A percentile compares a stretch with the other conserved stretches of the same genome.
Evolutionary conservation across 2,797 vertebrate genomes (phyloP).

Genomic region (Sebastiscus albofasciatus): DNA sequence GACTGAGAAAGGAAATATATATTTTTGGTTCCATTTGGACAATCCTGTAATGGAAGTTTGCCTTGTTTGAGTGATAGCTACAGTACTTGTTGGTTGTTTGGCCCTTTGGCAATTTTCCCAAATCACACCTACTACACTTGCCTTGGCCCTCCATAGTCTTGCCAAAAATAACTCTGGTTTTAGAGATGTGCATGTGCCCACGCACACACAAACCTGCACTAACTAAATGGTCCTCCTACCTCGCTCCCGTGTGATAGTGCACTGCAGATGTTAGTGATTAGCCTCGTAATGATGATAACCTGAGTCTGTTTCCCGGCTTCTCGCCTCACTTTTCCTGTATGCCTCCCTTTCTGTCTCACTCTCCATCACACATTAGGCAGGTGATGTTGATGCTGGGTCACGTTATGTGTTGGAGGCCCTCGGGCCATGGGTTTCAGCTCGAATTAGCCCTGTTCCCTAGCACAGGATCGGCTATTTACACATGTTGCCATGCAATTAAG

Average conservation of each 20-base stretch:
- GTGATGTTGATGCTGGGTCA: slow-evolving; percentile 51
- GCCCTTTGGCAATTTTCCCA: slow-evolving; percentile 39
- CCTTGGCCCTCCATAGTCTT: slow-evolving; percentile 26
- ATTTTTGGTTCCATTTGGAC: slow-evolving; percentile 22
- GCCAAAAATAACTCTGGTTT: slow-evolving; percentile 45
- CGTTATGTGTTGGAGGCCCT: slow-evolving; percentile 40
- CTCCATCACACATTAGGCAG: slow-evolving; percentile 25
- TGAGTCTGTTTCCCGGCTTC: background rate
- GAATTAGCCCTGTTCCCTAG: slow-evolving; percentile 54
- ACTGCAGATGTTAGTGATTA: slow-evolving; percentile 60
- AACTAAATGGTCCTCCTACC: slow-evolving; percentile 40
- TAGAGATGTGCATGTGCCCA: background rate
- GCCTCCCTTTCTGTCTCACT: background rate
- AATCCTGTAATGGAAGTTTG: slow-evolving; percentile 7
- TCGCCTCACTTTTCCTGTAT: background rate
- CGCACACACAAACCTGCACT: slow-evolving; percentile 16
- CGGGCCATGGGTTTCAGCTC: slow-evolving; percentile 42
- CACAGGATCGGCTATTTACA: slow-evolving; percentile 59
- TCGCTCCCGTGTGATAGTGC: slow-evolving; percentile 27
- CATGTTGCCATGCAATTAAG: slow-evolving; percentile 61
- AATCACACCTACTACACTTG: slow-evolving; percentile 29
- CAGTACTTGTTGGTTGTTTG: slow-evolving; percentile 34
- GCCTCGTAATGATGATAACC: slow-evolving; percentile 54
- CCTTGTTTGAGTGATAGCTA: slow-evolving; percentile 36
- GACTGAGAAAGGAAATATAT: background rate